Base-by-base conservation (phyloP, 1,140 invertebrate genomes). In the Panagrolaimus sp. region DNA sequence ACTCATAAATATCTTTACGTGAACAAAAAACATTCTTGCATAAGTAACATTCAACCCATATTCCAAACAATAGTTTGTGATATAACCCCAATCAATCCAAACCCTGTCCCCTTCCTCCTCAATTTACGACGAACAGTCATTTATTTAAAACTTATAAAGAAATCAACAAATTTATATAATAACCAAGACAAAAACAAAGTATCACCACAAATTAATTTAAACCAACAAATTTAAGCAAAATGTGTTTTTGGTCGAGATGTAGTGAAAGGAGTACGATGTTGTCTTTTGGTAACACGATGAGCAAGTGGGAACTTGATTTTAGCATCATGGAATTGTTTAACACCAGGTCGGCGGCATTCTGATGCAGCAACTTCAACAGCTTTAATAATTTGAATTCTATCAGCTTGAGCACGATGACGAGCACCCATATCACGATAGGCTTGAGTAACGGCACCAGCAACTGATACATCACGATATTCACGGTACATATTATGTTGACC, bases 361-460 rank as follows among this genome's bases (percentile, higher is more conserved):
- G 86, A 85, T 27, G 93, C 91, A 74, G 90, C 88, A 14, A 99
- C 90, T 65, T 89, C 87, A 84, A 96, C 91, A 68, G 98, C 93
- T 87, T 92, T 91, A 83, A 99, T 98, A 78, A 99, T 97, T 88
- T 97, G 89, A 77, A 99, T 98, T 7, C 93, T 91, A 83, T 96
- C 93, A 66, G 95, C 93, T 71, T 95, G 88, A 53, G 96, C 96
- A 84, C 96, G 89, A 87, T 99, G 96, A 76, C 94, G 88, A 47
- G 96, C 95, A 71, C 93, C 96, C 96, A 99, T 98, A 83, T 99
- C 96, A 72, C 94, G 88, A 85, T 98, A 99, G 85, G 94, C 97
- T 83, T 96, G 92, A 25, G 96, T 98, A 4, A 99, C 94, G 62
- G 95, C 96, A 67, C 91, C 92, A 64, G 92, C 90, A 5, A 93